These are phyloP conservation scores for Drosophila insularis DNA, from an alignment of 1,140 invertebrate genomes.

Conservation along the genomic window DNA sequence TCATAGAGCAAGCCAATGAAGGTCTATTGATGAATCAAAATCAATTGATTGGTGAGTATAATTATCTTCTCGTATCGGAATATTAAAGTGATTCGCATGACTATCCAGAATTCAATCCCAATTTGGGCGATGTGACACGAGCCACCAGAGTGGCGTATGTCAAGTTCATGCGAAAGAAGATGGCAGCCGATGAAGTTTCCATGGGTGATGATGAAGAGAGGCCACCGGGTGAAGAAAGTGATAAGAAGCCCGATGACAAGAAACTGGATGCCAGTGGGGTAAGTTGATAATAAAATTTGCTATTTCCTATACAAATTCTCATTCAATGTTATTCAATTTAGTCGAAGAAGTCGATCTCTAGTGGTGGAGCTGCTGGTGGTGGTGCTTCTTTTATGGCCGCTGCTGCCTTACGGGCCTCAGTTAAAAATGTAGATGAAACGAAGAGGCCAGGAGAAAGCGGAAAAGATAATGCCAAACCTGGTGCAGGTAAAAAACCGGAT, in stretches of 20 bases:
- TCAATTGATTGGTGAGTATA: constrained; percentile 83
- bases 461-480: constrained; percentile 22
- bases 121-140: constrained; percentile 88
- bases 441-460: constrained; percentile 12
- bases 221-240: constrained; percentile 13
- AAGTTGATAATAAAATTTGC: neutral
- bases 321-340: neutral
- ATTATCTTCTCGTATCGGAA: neutral
- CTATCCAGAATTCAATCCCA: constrained; percentile 90
- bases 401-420: constrained; percentile 57
- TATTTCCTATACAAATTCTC: too few species aligned
- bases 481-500: constrained; percentile 40
- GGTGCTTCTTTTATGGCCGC: constrained; percentile 53
- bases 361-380: constrained; percentile 18
- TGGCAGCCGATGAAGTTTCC: constrained; percentile 73
- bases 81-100: neutral
- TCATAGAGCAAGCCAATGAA: constrained; percentile 85
- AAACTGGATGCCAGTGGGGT: constrained; percentile 53
- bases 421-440: constrained; percentile 66
- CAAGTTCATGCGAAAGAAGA: constrained; percentile 90
- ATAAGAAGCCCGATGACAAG: constrained; percentile 13
- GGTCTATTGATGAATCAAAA: constrained; percentile 74
- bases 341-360: constrained; percentile 42
- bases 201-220: constrained; percentile 47
- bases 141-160: constrained; percentile 91